These are phyloP conservation scores for Pachydiplax longipennis DNA, from an alignment of 2,888 invertebrate genomes.

Conservation along the genomic window DNA sequence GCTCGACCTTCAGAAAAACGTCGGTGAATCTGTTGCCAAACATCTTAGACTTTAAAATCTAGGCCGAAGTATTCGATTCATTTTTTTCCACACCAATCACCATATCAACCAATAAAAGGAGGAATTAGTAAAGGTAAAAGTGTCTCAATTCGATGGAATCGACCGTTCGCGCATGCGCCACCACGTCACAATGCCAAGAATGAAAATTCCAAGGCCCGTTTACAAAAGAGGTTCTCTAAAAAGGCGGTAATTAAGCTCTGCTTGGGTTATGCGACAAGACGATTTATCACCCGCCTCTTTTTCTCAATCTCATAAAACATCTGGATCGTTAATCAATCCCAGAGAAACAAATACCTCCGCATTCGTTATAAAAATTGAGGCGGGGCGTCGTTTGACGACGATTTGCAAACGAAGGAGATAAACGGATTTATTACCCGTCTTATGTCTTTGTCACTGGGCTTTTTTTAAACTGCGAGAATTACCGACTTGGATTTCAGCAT, in stretches of 20 bases:
- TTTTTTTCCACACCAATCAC: background rate
- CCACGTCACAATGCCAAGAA: background rate
- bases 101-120: too few relatives aligned
- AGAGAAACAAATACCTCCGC: background rate
- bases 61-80: background rate
- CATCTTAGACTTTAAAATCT: background rate
- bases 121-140: background rate
- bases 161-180: background rate
- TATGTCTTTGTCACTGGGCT: background rate
- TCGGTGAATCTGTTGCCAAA: background rate
- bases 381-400: background rate
- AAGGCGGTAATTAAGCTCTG: background rate
- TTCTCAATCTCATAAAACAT: background rate
- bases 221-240: background rate
- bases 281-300: background rate
- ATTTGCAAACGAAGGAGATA: background rate
- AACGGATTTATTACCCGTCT: background rate
- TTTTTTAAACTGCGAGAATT: background rate
- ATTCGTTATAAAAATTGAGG: background rate
- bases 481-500: background rate
- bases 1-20: background rate
- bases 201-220: background rate
- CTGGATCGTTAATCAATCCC: background rate
- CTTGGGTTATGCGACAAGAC: background rate
- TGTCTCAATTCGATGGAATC: background rate